Conservation (phyloP, 1,140 invertebrate species). For the Papilio dardanus region DNA sequence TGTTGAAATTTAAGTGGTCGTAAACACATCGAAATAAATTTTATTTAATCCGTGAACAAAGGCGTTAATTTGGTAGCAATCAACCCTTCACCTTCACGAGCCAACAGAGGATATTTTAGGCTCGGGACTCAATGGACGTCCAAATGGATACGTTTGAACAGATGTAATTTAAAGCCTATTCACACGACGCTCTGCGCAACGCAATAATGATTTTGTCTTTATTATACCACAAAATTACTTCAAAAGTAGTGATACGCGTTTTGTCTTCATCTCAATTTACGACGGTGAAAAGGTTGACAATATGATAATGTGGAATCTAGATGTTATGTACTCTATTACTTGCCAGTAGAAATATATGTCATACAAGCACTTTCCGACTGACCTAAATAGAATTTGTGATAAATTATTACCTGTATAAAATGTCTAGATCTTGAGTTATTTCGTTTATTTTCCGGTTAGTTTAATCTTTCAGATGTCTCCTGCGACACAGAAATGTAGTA, state of each 20-base stretch:
- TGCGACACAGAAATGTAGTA: slow-evolving; percentile 19
- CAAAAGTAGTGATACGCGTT: slow-evolving; percentile 15
- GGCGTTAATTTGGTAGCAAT: slow-evolving; percentile 37
- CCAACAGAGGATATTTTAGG: slow-evolving; percentile 20
- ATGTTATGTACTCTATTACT: background rate
- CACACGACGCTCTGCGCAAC: background rate
- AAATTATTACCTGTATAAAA: slow-evolving; percentile 17
- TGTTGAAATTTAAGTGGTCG: slow-evolving; percentile 30
- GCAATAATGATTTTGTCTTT: background rate
- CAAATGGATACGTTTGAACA: slow-evolving; percentile 28
- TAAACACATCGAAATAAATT: slow-evolving; percentile 32
- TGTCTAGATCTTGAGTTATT: slow-evolving; percentile 21
- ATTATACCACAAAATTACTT: background rate
- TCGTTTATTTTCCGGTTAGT: slow-evolving; percentile 23
- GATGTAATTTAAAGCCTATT: slow-evolving; percentile 29
- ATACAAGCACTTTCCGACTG: background rate
- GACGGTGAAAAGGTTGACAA: background rate
- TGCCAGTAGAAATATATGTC: background rate
- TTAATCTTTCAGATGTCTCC: slow-evolving; percentile 10
- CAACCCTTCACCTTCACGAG: slow-evolving; percentile 37
- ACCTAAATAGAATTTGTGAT: slow-evolving; percentile 12
- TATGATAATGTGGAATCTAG: no score
- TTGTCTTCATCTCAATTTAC: no score
- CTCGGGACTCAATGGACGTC: slow-evolving; percentile 24
- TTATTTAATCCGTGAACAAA: slow-evolving; percentile 39